phyloP scores from a whole-genome alignment of 2,113 vertebrate species.

The Ptilorrhoa leucosticta region DNA sequence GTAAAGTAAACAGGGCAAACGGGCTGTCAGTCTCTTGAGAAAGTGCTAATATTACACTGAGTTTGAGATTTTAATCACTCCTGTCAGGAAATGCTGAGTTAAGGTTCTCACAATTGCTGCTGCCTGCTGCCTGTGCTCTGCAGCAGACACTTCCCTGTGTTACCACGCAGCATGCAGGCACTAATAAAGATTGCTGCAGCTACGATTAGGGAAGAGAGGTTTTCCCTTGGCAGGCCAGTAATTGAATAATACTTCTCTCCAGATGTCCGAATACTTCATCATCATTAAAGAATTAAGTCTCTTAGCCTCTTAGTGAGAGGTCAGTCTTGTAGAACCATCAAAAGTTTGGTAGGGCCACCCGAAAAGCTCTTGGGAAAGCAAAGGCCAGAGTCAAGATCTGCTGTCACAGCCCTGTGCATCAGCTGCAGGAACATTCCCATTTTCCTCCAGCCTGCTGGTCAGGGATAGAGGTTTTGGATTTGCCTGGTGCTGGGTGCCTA shows the following conservation, averaged over 20 bases:
- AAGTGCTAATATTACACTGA: conserved; percentile 57
- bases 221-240: conserved; percentile 32
- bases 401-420: background rate
- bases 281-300: conserved; percentile 31
- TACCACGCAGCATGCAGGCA: background rate
- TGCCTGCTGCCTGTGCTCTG: conserved; percentile 32
- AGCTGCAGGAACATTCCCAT: background rate
- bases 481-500: background rate
- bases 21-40: conserved; percentile 55
- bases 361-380: background rate
- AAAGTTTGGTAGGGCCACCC: background rate
- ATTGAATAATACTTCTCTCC: conserved; percentile 43
- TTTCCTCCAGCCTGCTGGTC: background rate
- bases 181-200: background rate
- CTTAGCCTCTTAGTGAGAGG: background rate
- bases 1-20: conserved; percentile 32
- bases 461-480: background rate
- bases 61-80: conserved; percentile 63
- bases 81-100: conserved; percentile 65
- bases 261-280: conserved; percentile 29
- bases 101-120: conserved; percentile 55
- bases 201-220: conserved; percentile 24
- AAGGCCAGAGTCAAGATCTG: background rate
- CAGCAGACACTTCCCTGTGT: conserved; percentile 23
- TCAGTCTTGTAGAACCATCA: background rate